Evolutionary conservation across 1,140 invertebrate species (phyloP), one percentile per base, ranked within the genome.

Genomic region (Papilio glaucus): DNA sequence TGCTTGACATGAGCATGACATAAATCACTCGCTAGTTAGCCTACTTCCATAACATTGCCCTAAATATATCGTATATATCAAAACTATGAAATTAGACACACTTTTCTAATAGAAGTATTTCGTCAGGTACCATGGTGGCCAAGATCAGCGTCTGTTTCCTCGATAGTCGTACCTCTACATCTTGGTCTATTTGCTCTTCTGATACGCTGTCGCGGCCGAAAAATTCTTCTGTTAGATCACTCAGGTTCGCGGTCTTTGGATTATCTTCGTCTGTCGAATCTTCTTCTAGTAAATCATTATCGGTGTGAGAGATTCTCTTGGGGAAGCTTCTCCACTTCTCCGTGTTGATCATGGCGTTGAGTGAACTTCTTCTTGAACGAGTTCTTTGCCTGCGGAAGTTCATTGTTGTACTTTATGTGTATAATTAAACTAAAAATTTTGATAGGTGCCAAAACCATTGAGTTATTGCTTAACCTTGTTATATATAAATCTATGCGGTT

Each of bases 111-210:
- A 85, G 72, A 37, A 92, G 72, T 72, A 92, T 81, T 84, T 92
- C 89, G 78, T 92, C 88, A 6, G 90, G 91, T 0, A 93, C 87
- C 38, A 93, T 76, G 15, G 91, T 93, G 0, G 91, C 84, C 4
- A 93, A 75, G 13, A 93, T 85, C 0, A 91, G 73, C 0, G 89
- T 91, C 78, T 93, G 91, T 72, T 90, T 90, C 45, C 29, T 33
- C 29, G 29, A 33, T 3, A 33, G 29, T 33, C 29, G 79, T 8
- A 91, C 81, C 75, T 93, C 91, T 6, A 87, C 67, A 45, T 93
- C 91, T 80, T 91, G 85, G 42, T 93, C 89, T 8, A 73, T 72
- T 73, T 81, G 80, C 4, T 85, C 76, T 3, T 60, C 18, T 9
- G 70, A 72, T 24, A 75, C 74, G 57, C 83, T 89, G 73, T 88